Evolutionary conservation across 2,888 invertebrate species (phyloP).

Genomic region (Criorhina ranunculi): DNA sequence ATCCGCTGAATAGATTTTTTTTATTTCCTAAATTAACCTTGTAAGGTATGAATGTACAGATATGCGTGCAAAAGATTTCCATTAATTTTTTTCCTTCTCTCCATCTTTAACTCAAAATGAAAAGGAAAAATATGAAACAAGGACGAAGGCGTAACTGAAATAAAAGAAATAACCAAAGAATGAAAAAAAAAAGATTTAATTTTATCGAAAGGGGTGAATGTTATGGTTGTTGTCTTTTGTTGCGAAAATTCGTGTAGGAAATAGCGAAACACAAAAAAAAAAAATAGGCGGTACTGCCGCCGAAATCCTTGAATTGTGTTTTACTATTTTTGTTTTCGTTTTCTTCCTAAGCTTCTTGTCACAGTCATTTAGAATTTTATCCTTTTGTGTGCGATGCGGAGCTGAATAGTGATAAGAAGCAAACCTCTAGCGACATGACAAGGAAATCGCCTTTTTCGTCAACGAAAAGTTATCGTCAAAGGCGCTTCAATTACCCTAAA

Average conservation of each 20-base stretch:
- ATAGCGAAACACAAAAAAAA: constrained; percentile 10
- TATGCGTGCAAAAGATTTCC: constrained; percentile 33
- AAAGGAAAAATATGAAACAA: constrained; percentile 5
- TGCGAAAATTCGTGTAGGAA: constrained; percentile 38
- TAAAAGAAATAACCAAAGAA: constrained; percentile 36
- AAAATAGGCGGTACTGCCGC: background rate
- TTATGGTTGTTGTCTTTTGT: constrained; percentile 55
- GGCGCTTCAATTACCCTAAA: constrained; percentile 70
- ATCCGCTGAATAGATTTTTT: constrained; percentile 6
- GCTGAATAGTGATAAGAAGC: constrained; percentile 24
- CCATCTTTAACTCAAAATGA: background rate
- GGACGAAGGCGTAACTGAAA: background rate
- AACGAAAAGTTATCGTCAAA: constrained; percentile 55
- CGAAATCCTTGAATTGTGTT: constrained; percentile 11
- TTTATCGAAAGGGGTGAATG: constrained; percentile 47
- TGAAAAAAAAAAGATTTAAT: constrained; percentile 29
- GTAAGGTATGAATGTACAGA: constrained; percentile 46
- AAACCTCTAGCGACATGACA: constrained; percentile 28
- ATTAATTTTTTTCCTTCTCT: constrained; percentile 42
- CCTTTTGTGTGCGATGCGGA: constrained; percentile 36
- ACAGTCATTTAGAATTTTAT: constrained; percentile 57
- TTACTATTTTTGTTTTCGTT: constrained; percentile 3
- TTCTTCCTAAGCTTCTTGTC: constrained; percentile 29
- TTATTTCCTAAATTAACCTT: constrained; percentile 67
- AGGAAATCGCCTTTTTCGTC: constrained; percentile 53